Evolutionary conservation across 2,888 invertebrate genomes (phyloP), one percentile per base, ranked within the genome.

Genomic region (Caenorhabditis sinica): DNA sequence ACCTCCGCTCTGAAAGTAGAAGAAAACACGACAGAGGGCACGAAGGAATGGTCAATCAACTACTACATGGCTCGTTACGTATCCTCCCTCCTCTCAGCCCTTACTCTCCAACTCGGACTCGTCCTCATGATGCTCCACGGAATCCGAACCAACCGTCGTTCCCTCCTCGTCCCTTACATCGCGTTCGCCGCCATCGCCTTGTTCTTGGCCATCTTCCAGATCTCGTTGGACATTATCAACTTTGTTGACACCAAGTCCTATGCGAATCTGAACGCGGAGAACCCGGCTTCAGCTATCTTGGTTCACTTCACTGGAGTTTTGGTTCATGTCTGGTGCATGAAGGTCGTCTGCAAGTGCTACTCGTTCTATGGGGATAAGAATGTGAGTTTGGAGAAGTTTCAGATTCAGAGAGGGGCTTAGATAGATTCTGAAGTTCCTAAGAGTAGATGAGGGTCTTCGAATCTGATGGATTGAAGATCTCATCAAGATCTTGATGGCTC

Each of bases 341-440:
- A 89, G 56, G 91, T 92, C 69, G 89, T 92, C 68, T 92, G 92
- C 91, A 87, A 91, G 60, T 92, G 91, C 87, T 92, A 92, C 82
- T 90, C 89, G 25, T 92, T 85, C 84, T 88, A 90, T 68, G 92
- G 92, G 53, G 92, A 92, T 72, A 92, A 92, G 88, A 92, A 92
- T 87, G 90, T 92, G n/a, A 81, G 83, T 69, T 53, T 66, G 15
- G 51, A 8, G 45, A n/a, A 15, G 45, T 9, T 5, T 45, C 15
- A 9, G 15, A 15, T 45, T 15, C 17, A 45, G n/a, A 45, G 0
- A 8, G 45, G 45, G 45, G 45, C 45, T 15, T 15, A n/a, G n/a
- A n/a, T n/a, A n/a, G n/a, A n/a, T n/a, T n/a, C n/a, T n/a, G n/a
- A n/a, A n/a, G n/a, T n/a, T n/a, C n/a, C n/a, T n/a, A n/a, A n/a